These are phyloP conservation scores for Lottia gigantea DNA, from an alignment of 2,888 invertebrate genomes.

Conservation along the genomic window DNA sequence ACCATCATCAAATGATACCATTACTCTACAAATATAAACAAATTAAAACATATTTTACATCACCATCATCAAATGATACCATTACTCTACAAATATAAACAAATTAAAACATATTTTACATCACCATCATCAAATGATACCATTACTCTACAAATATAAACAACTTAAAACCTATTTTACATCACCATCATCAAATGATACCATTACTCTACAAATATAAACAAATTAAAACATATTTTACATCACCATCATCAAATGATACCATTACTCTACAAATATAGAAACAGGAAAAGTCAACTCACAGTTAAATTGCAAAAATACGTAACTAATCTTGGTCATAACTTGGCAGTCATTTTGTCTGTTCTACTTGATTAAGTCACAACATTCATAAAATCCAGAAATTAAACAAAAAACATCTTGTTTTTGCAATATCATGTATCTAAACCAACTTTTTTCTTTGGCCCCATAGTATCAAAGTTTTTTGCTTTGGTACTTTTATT, in stretches of 20 bases:
- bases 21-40: slow-evolving; percentile 31
- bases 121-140: slow-evolving; percentile 59
- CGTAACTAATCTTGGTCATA: background rate
- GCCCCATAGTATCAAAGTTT: no score
- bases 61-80: slow-evolving; percentile 58
- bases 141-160: slow-evolving; percentile 31
- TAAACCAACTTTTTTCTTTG: no score
- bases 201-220: slow-evolving; percentile 33
- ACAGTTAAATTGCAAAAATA: slow-evolving; percentile 22
- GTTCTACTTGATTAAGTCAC: no score
- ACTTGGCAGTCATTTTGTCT: no score
- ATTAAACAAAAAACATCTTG: no score
- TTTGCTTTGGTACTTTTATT: no score
- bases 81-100: slow-evolving; percentile 31
- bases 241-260: slow-evolving; percentile 56
- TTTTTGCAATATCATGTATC: no score
- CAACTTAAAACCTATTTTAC: slow-evolving; percentile 31
- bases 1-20: slow-evolving; percentile 57
- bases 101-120: slow-evolving; percentile 31
- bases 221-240: slow-evolving; percentile 25
- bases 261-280: slow-evolving; percentile 38
- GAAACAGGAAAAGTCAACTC: slow-evolving; percentile 31
- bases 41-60: slow-evolving; percentile 34
- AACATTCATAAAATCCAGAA: no score
- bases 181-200: slow-evolving; percentile 58